Evolutionary conservation across 2,888 invertebrate genomes (phyloP).

Genomic region (Conomelus anceps): DNA sequence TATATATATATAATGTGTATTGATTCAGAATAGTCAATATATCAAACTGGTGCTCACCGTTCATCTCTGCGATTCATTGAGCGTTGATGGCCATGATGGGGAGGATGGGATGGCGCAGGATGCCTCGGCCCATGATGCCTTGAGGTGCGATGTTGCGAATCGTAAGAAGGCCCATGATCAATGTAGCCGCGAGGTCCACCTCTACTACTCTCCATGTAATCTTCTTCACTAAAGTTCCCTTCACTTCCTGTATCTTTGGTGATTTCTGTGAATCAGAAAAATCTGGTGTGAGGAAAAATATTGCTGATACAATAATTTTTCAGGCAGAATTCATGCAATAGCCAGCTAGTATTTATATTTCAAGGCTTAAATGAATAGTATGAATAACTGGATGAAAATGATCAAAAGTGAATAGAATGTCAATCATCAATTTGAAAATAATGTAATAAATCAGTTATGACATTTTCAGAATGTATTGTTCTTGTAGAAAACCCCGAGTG

Average conservation of each 20-base stretch:
- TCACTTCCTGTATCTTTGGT: conserved; percentile 70
- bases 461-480: too few relatives aligned
- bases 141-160: conserved; percentile 40
- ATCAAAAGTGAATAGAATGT: too few relatives aligned
- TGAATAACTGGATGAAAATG: too few relatives aligned
- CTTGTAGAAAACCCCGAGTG: too few relatives aligned
- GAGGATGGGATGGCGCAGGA: conserved; percentile 40
- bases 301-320: not conserved
- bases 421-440: too few relatives aligned
- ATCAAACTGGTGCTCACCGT: conserved; percentile 25
- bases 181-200: conserved; percentile 38
- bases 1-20: not conserved
- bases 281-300: not conserved
- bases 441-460: too few relatives aligned
- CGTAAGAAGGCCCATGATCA: conserved; percentile 39
- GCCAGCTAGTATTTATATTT: too few relatives aligned
- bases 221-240: conserved; percentile 63
- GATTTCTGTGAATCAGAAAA: conserved; percentile 54
- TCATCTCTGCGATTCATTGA: conserved; percentile 29
- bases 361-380: too few relatives aligned
- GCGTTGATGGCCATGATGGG: conserved; percentile 10
- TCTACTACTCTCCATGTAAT: conserved; percentile 46
- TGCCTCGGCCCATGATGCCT: conserved; percentile 50
- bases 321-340: too few relatives aligned
- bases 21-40: not conserved